Percentiles rank a stretch among this genome's conserved stretches.
Conservation (phyloP, 2,113 vertebrate species). For the Festucalex cinctus region DNA sequence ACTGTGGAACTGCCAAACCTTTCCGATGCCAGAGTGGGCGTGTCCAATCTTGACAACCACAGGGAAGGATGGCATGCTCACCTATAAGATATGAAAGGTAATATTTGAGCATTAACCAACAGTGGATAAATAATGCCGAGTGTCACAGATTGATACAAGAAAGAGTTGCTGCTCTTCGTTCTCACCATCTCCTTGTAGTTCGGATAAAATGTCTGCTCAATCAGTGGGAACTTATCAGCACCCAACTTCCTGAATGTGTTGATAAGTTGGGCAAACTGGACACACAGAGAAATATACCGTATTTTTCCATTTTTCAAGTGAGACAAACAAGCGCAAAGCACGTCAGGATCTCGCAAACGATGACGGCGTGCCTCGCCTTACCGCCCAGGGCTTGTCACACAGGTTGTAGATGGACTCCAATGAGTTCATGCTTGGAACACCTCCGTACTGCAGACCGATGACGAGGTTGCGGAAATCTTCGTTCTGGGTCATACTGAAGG, state of each 20-base stretch:
- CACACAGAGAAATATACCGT: conserved; percentile 40
- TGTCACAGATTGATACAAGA: neutral
- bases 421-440: conserved; percentile 86
- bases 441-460: conserved; percentile 91
- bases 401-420: conserved; percentile 92
- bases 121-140: neutral
- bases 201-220: conserved; percentile 93
- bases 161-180: neutral
- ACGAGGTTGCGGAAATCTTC: conserved; percentile 92
- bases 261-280: conserved; percentile 92
- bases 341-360: neutral
- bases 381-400: conserved; percentile 96
- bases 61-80: conserved; percentile 90
- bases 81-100: conserved; percentile 38
- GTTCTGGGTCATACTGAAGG: conserved; percentile 91
- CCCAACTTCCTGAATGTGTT: conserved; percentile 85
- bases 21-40: conserved; percentile 96
- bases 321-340: neutral
- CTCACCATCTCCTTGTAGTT: conserved; percentile 98
- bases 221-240: conserved; percentile 90
- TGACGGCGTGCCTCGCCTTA: conserved; percentile 48
- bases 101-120: neutral
- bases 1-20: conserved; percentile 72
- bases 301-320: neutral
- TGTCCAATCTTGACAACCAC: conserved; percentile 99